phyloP scores from a whole-genome alignment of 2,888 invertebrate genomes.

The Cantharis nigra region DNA sequence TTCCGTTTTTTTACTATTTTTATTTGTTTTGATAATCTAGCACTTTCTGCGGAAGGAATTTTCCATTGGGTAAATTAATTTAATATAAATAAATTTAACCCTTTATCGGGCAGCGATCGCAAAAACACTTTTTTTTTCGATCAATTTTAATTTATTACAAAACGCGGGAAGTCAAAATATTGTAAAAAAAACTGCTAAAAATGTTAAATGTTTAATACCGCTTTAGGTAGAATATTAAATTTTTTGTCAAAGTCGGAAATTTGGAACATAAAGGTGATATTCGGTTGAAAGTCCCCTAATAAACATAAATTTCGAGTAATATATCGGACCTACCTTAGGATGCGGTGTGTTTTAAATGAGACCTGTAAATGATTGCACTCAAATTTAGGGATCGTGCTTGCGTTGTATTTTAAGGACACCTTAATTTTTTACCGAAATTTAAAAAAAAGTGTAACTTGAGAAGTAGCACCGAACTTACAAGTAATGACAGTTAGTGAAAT shows the following conservation, averaged over 20 bases:
- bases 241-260: not conserved
- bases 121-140: not conserved
- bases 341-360: not conserved
- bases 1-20: not conserved
- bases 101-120: not conserved
- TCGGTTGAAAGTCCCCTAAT: not conserved
- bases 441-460: not conserved
- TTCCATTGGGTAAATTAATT: not conserved
- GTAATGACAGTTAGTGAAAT: conserved; percentile 34
- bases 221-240: not conserved
- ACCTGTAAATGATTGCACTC: not conserved
- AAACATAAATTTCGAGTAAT: not conserved
- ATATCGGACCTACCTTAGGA: not conserved
- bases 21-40: not conserved
- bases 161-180: not conserved
- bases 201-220: not conserved
- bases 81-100: not conserved
- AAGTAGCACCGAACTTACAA: conserved; percentile 21
- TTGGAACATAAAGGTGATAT: not conserved
- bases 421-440: not conserved
- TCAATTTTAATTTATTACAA: not conserved
- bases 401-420: not conserved
- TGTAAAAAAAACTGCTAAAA: not conserved
- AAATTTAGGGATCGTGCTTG: not conserved
- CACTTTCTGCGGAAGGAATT: not conserved